A percentile compares a stretch with the other conserved stretches of the same genome.
Evolutionary conservation across 2,113 vertebrate species (phyloP).

Genomic region (Podocnemis expansa): DNA sequence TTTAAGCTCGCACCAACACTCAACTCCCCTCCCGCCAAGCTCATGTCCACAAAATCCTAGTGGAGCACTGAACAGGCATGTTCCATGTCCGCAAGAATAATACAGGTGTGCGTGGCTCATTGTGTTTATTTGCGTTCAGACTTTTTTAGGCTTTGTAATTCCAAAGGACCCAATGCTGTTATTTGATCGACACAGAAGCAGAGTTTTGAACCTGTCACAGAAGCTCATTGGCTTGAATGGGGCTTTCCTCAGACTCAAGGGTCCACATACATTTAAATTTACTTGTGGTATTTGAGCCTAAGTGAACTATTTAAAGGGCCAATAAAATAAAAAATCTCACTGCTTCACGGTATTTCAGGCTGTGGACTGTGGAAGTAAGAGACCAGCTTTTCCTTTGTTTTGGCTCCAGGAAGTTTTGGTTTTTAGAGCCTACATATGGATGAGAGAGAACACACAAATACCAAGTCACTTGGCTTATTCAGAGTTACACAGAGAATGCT

Average conservation of each 20-base stretch:
- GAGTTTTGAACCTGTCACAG: neutral
- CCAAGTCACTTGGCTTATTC: neutral
- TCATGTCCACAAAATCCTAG: neutral
- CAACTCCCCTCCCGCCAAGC: neutral
- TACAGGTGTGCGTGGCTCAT: accelerated
- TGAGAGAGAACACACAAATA: neutral
- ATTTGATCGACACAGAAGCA: neutral
- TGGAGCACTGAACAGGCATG: neutral
- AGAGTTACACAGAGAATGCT: neutral
- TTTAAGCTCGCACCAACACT: neutral
- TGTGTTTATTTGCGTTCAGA: accelerated
- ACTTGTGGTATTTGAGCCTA: neutral
- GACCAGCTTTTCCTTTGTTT: neutral
- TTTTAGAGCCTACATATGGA: neutral
- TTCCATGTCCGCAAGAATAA: neutral
- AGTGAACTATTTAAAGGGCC: neutral
- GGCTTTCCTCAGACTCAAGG: neutral
- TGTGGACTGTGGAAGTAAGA: neutral
- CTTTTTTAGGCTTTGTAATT: neutral
- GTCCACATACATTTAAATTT: neutral
- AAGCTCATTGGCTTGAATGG: neutral
- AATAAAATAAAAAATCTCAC: neutral
- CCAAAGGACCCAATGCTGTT: neutral
- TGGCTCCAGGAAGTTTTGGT: neutral
- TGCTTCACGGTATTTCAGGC: neutral